Base-by-base conservation (phyloP, 92 coral and sea anemone genomes). In the Nematostella vectensis region DNA sequence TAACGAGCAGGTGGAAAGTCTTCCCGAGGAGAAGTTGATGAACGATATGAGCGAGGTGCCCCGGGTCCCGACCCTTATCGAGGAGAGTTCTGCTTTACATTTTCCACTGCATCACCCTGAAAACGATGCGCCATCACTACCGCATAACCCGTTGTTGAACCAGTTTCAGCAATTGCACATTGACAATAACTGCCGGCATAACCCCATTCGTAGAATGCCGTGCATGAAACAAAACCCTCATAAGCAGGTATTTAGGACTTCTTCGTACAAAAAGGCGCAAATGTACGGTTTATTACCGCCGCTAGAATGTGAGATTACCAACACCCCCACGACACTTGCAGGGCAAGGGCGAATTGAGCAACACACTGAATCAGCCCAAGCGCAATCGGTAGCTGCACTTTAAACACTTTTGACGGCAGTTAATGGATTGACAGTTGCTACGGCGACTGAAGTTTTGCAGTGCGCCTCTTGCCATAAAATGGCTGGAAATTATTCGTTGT, bases 191-290 rank as follows among this genome's bases (percentile, higher is more conserved):
- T 61, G 56, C 18, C 63, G 95, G 15, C 81, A 81, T 28, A 80
- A 80, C 25, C 83, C 88, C 20, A 64, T 85, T n/a, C 74, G 95
- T 27, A 56, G 87, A 21, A 68, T 77, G 25, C 81, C 83, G 1
- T 72, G 78, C 10, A 74, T 68, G 19, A 73, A 77, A 54, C 83
- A 82, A 39, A 85, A 85, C 48, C 95, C 88, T 10, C 95, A 85
- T 18, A 85, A 85, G 47, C 95, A 78, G 24, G 84, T 85, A 10
- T 85, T 83, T 62, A 57, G 95, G 43, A 85, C 95, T 27, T 85
- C 95, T 1, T 85, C 95, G 4, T 85, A 85, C 57, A 85, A 85
- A 40, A 71, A 82, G 20, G 95, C 95, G 11, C 95, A 85, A 58
- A 85, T 85, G 67, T 75, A 78, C 27, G 87, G 80, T 0, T 69